These are phyloP conservation scores for Halcyon badia DNA, from an alignment of 2,797 vertebrate genomes.

Conservation along the genomic window DNA sequence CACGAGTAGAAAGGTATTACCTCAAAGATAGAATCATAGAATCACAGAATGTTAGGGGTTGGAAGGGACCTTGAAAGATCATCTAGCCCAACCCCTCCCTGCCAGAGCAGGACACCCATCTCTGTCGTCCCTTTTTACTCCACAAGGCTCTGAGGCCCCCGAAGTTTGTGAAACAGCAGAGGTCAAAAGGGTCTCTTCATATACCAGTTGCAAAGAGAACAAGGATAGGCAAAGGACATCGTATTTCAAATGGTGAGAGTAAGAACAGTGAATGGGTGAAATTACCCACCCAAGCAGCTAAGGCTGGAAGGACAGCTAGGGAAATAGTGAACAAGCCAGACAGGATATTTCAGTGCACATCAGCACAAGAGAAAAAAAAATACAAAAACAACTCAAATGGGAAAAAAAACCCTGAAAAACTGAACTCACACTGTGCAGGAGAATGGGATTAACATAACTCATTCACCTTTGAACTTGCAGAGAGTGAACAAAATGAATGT, in stretches of 20 bases:
- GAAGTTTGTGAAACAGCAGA: neutral
- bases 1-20: neutral
- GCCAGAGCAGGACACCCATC: neutral
- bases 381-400: neutral
- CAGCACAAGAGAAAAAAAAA: conserved; percentile 11
- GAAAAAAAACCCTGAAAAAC: conserved; percentile 39
- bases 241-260: neutral
- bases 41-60: no score
- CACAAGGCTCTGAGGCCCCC: neutral
- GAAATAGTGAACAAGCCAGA: conserved; percentile 18
- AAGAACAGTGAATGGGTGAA: neutral
- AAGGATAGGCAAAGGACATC: neutral
- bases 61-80: no score
- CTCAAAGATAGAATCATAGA: neutral
- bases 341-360: conserved; percentile 31
- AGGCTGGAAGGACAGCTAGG: conserved; percentile 1
- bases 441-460: conserved; percentile 47
- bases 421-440: conserved; percentile 20
- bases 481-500: conserved; percentile 24
- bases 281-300: neutral
- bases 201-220: neutral
- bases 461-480: conserved; percentile 22
- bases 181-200: neutral
- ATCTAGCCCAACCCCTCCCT: no score
- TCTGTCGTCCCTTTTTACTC: neutral